Conservation (phyloP, 2,797 vertebrate species). For the Onychomys torridus region DNA sequence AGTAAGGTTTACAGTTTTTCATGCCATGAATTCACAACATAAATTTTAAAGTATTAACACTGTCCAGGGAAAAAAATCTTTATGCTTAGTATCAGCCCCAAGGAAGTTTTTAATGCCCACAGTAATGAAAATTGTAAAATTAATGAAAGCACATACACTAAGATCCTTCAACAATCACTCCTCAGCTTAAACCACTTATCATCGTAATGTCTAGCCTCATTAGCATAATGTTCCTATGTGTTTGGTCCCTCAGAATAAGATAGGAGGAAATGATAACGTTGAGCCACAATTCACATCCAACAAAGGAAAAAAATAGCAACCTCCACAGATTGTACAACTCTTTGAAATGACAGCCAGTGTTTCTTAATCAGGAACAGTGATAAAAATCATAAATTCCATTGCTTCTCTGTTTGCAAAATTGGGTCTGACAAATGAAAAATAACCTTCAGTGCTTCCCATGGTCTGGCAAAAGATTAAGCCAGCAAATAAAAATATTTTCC, state of each 20-base stretch:
- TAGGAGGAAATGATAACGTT: constrained; percentile 75
- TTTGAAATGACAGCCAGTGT: constrained; percentile 74
- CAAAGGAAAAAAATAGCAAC: constrained; percentile 58
- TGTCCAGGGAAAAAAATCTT: constrained; percentile 84
- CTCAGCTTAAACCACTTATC: constrained; percentile 82
- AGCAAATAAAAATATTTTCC: constrained; percentile 81
- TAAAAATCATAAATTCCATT: constrained; percentile 75
- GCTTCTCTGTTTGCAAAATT: constrained; percentile 77
- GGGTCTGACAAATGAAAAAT: constrained; percentile 81
- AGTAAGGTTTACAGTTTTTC: constrained; percentile 69
- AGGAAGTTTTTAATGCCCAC: constrained; percentile 85
- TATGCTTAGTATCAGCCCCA: constrained; percentile 78
- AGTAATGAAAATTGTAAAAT: constrained; percentile 85
- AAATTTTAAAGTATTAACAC: constrained; percentile 83
- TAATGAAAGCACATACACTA: constrained; percentile 75
- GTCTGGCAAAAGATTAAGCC: constrained; percentile 75
- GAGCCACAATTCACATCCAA: constrained; percentile 55
- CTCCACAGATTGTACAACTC: constrained; percentile 60
- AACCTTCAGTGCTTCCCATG: constrained; percentile 71
- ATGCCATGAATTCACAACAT: constrained; percentile 81
- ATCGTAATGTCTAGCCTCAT: constrained; percentile 85
- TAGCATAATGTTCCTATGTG: constrained; percentile 80
- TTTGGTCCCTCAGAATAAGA: constrained; percentile 24
- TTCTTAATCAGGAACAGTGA: constrained; percentile 82
- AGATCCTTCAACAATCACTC: constrained; percentile 80